Percentiles rank a stretch among this genome's conserved stretches.
Evolutionary conservation across 2,797 vertebrate species (phyloP).

Genomic region (Liparis tanakae): DNA sequence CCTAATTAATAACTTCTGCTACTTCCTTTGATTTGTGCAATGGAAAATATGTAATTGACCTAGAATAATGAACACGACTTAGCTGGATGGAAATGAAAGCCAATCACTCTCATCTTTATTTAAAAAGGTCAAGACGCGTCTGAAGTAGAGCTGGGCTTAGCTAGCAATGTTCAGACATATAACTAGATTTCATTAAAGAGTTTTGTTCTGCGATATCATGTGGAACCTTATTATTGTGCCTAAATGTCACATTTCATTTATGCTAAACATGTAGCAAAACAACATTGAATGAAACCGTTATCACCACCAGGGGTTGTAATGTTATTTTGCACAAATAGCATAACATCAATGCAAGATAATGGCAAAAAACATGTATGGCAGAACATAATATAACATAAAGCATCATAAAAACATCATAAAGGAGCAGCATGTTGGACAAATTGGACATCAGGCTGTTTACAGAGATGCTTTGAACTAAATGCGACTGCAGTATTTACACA

Average conservation of each 20-base stretch:
- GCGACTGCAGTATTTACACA: background rate
- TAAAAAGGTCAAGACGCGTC: background rate
- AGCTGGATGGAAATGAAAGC: background rate
- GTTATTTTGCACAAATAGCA: background rate
- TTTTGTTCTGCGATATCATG: background rate
- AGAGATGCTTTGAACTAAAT: background rate
- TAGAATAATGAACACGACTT: background rate
- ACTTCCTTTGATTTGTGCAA: constrained; percentile 4
- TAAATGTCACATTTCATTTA: background rate
- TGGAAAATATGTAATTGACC: background rate
- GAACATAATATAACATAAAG: no score
- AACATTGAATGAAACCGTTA: background rate
- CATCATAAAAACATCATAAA: no score
- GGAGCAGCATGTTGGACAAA: no score
- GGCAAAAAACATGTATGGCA: background rate
- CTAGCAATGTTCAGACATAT: background rate
- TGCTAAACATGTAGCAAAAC: background rate
- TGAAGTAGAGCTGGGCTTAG: background rate
- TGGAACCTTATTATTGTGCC: background rate
- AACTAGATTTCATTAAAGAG: background rate
- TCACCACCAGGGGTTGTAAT: no score
- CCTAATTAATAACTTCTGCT: background rate
- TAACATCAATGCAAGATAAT: background rate
- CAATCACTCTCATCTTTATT: background rate
- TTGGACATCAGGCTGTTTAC: background rate